Evolutionary conservation across 2,113 vertebrate genomes (phyloP).

Genomic region (Upupa epops): DNA sequence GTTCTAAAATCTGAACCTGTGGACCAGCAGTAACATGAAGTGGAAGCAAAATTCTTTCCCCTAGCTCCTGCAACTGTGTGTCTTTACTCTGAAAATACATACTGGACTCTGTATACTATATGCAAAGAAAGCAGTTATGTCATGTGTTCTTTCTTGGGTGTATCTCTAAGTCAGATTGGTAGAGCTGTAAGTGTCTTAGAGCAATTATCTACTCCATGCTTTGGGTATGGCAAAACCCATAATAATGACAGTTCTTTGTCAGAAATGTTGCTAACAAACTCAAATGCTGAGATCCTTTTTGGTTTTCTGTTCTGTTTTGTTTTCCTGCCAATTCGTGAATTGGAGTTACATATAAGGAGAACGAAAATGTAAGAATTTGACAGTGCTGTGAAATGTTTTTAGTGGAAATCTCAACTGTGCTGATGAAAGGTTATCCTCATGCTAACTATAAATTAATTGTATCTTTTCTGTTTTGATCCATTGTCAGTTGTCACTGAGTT

Average conservation of each 20-base stretch:
- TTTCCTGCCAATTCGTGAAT: not conserved
- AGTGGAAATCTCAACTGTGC: not conserved
- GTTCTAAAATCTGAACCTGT: not conserved
- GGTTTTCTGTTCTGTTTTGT: not conserved
- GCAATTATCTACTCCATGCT: not conserved
- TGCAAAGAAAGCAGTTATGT: not conserved
- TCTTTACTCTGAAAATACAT: not conserved
- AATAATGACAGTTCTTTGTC: not conserved
- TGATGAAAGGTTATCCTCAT: not conserved
- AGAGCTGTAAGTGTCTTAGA: not conserved
- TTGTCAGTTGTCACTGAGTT: not conserved
- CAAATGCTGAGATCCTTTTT: accelerated
- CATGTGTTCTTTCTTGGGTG: not conserved
- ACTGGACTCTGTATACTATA: not conserved
- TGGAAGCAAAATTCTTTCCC: not conserved
- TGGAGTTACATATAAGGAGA: not conserved
- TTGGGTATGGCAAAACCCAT: not conserved
- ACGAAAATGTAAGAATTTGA: not conserved
- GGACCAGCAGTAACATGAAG: not conserved
- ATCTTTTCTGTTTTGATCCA: not conserved
- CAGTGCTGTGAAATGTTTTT: not conserved
- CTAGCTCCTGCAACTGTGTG: not conserved
- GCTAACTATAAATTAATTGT: not conserved
- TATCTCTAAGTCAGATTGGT: not conserved
- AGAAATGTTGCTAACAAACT: not conserved